A percentile compares a stretch with the other conserved stretches of the same genome.
Conservation (phyloP, 2,797 vertebrate species). For the Tamandua tetradactyla region DNA sequence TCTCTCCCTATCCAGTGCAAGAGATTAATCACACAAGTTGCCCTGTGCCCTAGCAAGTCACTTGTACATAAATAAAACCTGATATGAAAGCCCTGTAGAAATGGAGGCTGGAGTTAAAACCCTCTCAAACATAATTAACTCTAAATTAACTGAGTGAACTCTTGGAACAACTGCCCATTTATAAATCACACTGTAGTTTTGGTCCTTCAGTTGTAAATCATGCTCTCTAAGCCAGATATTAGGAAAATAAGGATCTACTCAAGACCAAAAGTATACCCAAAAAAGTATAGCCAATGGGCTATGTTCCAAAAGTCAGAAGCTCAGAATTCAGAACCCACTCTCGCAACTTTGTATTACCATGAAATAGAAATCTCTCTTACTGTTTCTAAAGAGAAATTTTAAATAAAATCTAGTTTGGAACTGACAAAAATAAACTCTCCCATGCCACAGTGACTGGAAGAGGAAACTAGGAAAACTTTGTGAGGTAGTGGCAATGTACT, state of each 20-base stretch:
- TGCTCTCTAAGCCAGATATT: neutral
- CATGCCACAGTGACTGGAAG: neutral
- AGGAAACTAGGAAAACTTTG: neutral
- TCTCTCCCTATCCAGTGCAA: conserved; percentile 28
- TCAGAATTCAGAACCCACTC: neutral
- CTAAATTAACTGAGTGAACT: conserved; percentile 51
- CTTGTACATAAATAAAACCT: conserved; percentile 55
- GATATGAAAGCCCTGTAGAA: conserved; percentile 30
- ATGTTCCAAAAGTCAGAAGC: neutral
- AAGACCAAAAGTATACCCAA: neutral
- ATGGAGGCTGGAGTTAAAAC: conserved; percentile 59
- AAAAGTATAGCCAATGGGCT: neutral
- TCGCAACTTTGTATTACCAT: neutral
- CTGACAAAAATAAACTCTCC: neutral
- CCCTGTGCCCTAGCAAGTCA: conserved; percentile 30
- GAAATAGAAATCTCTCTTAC: neutral
- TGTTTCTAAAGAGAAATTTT: neutral
- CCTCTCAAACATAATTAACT: conserved; percentile 62
- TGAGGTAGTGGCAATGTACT: neutral
- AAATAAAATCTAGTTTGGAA: conserved; percentile 11
- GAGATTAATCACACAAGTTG: conserved; percentile 61
- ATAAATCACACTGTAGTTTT: conserved; percentile 32
- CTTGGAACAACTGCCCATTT: conserved; percentile 29
- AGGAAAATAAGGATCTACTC: neutral
- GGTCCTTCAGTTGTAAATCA: neutral